Conservation (phyloP, 2,113 vertebrate genomes). For the Porphyrio hochstetteri region DNA sequence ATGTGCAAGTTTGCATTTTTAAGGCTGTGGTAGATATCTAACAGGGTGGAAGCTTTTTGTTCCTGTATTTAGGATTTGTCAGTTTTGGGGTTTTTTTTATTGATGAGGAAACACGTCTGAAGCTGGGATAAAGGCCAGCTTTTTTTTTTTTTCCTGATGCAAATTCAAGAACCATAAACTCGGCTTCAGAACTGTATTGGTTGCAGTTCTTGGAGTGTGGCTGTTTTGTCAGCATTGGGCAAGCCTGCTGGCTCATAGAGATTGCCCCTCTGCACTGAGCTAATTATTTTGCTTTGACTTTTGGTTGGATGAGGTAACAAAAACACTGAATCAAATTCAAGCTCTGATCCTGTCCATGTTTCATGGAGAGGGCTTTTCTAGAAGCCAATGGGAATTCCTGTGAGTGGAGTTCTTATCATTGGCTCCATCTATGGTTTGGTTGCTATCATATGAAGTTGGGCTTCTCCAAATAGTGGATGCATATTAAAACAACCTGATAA, state of each 20-base stretch:
- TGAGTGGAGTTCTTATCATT: not conserved
- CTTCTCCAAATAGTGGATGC: not conserved
- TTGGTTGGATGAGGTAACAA: not conserved
- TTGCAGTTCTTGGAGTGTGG: not conserved
- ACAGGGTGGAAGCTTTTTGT: not conserved
- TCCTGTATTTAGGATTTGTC: not conserved
- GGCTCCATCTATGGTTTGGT: not conserved
- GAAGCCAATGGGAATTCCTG: not conserved
- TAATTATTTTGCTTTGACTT: not conserved
- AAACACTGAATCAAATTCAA: not conserved
- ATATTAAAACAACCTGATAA: not conserved
- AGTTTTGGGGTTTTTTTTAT: not conserved
- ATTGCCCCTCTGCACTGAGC: not conserved
- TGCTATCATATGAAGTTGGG: not conserved
- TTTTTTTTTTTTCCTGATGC: not conserved
- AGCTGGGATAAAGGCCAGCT: not conserved
- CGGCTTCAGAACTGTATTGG: not conserved
- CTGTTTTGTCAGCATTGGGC: not conserved
- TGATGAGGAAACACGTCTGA: not conserved
- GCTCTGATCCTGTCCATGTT: not conserved
- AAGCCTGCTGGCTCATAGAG: not conserved
- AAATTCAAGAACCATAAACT: not conserved
- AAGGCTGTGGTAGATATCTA: not conserved
- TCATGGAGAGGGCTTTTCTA: not conserved
- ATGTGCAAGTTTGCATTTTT: fast-evolving